These are phyloP conservation scores for Metopolophium dirhodum DNA, from an alignment of 1,140 invertebrate genomes.

Conservation along the genomic window DNA sequence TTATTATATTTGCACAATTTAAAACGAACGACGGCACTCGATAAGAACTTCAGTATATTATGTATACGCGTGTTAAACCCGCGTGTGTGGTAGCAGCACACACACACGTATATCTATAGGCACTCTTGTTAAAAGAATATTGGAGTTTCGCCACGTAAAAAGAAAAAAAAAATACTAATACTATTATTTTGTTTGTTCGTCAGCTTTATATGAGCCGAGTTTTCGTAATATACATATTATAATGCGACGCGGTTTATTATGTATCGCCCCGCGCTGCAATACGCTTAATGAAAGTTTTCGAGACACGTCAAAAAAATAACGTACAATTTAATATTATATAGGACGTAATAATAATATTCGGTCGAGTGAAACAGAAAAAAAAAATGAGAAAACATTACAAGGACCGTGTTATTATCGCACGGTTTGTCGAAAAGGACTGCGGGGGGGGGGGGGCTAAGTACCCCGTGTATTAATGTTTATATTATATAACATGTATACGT, in stretches of 20 bases:
- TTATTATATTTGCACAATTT: slow-evolving; percentile 9
- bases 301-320: not conserved
- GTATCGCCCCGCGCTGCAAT: not conserved
- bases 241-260: not conserved
- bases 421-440: not conserved
- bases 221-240: not conserved
- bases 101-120: not conserved
- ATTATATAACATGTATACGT: not conserved
- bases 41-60: not conserved
- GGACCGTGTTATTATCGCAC: not conserved
- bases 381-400: slow-evolving; percentile 17
- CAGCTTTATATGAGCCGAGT: not conserved
- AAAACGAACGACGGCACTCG: slow-evolving; percentile 4
- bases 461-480: not conserved
- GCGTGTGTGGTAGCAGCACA: not conserved
- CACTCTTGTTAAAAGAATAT: slow-evolving; percentile 1
- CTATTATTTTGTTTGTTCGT: slow-evolving; percentile 19
- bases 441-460: not conserved
- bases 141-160: not conserved
- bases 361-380: not conserved
- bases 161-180: not conserved
- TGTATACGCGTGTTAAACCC: not conserved
- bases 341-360: not conserved
- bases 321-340: not conserved
- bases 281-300: slow-evolving; percentile 29